These are phyloP conservation scores for Coelopa frigida DNA, from an alignment of 1,140 invertebrate genomes.

Conservation along the genomic window DNA sequence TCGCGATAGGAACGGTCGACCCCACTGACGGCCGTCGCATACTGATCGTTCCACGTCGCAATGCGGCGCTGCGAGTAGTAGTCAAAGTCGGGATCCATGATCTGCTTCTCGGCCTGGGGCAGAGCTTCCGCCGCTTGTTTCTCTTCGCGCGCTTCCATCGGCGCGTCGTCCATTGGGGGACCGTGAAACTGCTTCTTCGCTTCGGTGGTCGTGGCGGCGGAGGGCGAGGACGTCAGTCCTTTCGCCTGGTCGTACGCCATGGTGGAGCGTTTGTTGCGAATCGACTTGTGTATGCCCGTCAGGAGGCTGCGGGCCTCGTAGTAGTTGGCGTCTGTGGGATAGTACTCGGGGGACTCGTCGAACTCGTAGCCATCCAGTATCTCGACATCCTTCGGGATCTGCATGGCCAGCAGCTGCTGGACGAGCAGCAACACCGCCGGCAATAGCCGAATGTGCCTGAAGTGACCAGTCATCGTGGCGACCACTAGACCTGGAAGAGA, in stretches of 20 bases:
- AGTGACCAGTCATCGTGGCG: too few species aligned
- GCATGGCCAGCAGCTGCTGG: constrained; percentile 3
- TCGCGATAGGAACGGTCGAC: not conserved
- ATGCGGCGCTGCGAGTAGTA: constrained; percentile 13
- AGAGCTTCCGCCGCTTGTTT: not conserved
- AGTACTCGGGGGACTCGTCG: constrained; percentile 16
- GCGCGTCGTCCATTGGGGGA: not conserved
- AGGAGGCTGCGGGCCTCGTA: constrained; percentile 17
- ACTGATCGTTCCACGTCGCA: constrained; percentile 7
- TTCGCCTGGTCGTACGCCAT: constrained; percentile 15
- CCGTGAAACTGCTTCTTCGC: too few species aligned
- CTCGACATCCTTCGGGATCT: constrained; percentile 20
- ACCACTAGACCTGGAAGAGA: too few species aligned
- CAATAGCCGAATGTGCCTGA: constrained; percentile 3
- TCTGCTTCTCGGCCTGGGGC: constrained; percentile 17
- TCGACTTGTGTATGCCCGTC: constrained; percentile 10
- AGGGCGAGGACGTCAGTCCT: constrained; percentile 2
- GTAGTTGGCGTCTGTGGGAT: constrained; percentile 13
- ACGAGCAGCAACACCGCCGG: not conserved
- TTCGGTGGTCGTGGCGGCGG: not conserved
- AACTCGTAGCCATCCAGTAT: constrained; percentile 21
- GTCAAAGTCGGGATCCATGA: constrained; percentile 19
- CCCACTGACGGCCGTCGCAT: not conserved
- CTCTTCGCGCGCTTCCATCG: not conserved
- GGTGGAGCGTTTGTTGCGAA: constrained; percentile 17